Evolutionary conservation across 2,888 invertebrate species (phyloP).

Genomic region (Lacanobia oleracea): DNA sequence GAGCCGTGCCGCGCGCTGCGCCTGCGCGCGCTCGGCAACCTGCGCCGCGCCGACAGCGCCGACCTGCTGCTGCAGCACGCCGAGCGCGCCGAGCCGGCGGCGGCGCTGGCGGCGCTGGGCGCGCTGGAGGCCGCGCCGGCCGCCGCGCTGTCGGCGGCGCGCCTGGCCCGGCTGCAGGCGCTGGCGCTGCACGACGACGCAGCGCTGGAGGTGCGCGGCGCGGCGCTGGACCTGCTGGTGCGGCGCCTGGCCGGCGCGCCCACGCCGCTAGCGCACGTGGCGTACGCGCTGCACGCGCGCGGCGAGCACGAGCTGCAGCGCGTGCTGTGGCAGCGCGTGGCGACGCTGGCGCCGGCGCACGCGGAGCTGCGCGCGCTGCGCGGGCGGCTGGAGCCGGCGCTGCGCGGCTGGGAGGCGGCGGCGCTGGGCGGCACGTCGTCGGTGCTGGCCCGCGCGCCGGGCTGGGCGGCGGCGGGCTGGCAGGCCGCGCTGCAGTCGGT

Average conservation of each 20-base stretch:
- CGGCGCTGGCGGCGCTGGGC: conserved; percentile 63
- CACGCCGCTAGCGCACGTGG: conserved; percentile 65
- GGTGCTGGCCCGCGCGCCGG: conserved; percentile 73
- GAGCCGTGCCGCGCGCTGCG: conserved; percentile 69
- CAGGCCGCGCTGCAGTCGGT: conserved; percentile 73
- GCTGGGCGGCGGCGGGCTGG: conserved; percentile 70
- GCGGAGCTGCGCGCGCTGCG: conserved; percentile 64
- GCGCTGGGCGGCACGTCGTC: conserved; percentile 72
- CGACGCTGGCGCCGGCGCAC: conserved; percentile 62
- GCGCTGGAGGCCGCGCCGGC: conserved; percentile 53
- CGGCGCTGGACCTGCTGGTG: conserved; percentile 75
- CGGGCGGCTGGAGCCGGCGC: conserved; percentile 55
- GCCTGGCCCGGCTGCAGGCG: conserved; percentile 57
- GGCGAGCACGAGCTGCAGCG: conserved; percentile 77
- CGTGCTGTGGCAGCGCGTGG: conserved; percentile 77
- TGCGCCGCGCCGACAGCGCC: conserved; percentile 72
- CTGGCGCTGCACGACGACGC: conserved; percentile 62
- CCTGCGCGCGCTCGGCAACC: conserved; percentile 77
- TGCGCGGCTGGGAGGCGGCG: conserved; percentile 70
- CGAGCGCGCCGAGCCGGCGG: conserved; percentile 48
- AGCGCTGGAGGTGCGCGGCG: conserved; percentile 73
- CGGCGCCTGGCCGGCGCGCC: conserved; percentile 56
- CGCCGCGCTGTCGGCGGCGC: conserved; percentile 54
- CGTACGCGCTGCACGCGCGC: conserved; percentile 59
- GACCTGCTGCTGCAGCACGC: conserved; percentile 73